phyloP scores from a whole-genome alignment of 1,140 invertebrate genomes.

The Eriocheir sinensis region DNA sequence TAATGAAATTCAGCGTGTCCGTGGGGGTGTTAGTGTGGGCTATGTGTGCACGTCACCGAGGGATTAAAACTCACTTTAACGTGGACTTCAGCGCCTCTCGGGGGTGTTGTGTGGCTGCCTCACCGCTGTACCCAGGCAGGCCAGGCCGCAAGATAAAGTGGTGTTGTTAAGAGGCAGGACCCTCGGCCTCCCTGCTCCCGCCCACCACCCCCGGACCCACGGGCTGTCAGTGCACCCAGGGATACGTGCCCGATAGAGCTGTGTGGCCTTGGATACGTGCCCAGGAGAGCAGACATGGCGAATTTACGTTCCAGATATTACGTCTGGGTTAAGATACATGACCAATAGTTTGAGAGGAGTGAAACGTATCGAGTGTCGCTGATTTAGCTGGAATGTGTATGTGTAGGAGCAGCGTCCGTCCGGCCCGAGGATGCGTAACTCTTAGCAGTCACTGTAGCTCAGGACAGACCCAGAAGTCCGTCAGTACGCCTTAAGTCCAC shows the following conservation, averaged over 20 bases:
- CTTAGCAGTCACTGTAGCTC: constrained; percentile 10
- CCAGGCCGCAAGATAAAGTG: constrained; percentile 6
- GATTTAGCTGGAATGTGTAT: constrained; percentile 15
- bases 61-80: constrained; percentile 42
- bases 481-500: background rate
- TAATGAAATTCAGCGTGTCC: constrained; percentile 6
- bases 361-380: background rate
- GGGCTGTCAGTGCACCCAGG: background rate
- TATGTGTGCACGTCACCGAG: background rate
- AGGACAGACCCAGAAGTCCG: background rate
- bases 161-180: constrained; percentile 36
- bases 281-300: background rate
- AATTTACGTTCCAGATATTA: background rate
- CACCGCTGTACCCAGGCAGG: constrained; percentile 14
- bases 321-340: background rate
- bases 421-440: background rate
- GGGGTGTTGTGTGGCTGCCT: constrained; percentile 14
- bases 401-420: background rate
- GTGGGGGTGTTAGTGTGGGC: background rate
- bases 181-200: background rate
- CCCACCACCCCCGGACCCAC: background rate
- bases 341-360: constrained; percentile 3
- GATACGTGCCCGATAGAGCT: constrained; percentile 34
- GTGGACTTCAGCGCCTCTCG: background rate
- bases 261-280: constrained; percentile 32